phyloP scores from a whole-genome alignment of 2,113 vertebrate genomes.

The Microtus pennsylvanicus region DNA sequence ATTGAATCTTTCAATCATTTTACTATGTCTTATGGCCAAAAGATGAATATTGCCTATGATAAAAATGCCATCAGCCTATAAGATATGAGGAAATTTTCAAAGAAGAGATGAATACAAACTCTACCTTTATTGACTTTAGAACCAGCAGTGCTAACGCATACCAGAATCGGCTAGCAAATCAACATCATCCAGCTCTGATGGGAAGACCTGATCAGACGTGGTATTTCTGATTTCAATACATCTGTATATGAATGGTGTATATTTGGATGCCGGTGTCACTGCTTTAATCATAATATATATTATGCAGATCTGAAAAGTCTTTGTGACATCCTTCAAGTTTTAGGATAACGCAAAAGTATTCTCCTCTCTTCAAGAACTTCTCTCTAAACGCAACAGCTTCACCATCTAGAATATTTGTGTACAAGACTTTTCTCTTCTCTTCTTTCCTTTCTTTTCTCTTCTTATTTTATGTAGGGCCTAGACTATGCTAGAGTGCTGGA shows the following conservation, averaged over 20 bases:
- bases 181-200: neutral
- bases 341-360: slow-evolving; percentile 19
- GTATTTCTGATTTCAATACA: slow-evolving; percentile 11
- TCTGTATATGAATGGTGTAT: neutral
- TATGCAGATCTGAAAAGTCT: neutral
- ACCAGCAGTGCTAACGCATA: neutral
- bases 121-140: neutral
- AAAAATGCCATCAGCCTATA: slow-evolving; percentile 1
- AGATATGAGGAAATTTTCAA: neutral
- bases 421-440: neutral
- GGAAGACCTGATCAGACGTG: neutral
- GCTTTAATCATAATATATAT: slow-evolving; percentile 26
- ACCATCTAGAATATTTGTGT: neutral
- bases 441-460: too few species aligned
- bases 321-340: neutral
- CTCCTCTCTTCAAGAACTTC: neutral
- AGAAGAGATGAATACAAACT: neutral
- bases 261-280: neutral
- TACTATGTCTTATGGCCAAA: neutral
- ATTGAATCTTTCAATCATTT: neutral
- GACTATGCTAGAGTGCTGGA: neutral
- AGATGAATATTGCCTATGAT: neutral
- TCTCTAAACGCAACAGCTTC: neutral
- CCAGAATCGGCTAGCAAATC: neutral
- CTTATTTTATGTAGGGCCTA: neutral